Base-by-base conservation (phyloP, 2,113 vertebrate genomes). In the Panurus biarmicus region DNA sequence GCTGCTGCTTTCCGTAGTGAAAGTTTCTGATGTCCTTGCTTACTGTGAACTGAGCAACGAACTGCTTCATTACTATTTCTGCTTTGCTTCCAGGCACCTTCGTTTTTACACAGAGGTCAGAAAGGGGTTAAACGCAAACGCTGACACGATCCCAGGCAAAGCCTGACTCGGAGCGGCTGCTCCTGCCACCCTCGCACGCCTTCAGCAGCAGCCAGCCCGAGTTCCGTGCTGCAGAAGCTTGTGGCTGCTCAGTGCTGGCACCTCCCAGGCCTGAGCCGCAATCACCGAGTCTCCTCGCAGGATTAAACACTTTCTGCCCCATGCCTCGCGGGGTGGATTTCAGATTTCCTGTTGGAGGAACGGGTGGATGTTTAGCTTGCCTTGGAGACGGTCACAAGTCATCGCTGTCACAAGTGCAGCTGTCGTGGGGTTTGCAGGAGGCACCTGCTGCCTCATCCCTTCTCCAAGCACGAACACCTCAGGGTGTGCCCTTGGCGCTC, bases 21-120 rank as follows among this genome's bases (percentile, higher is more conserved):
- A 95, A 89, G n/a, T 95, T 94, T 95, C 93, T 95, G 89, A 93
- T 96, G 93, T 80, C 90, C 89, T 97, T 94, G 81, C 85, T 93
- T 66, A 81, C 78, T 83, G 79, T 78, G 90, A 96, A 90, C 93
- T 84, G 85, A 90, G 91, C 84, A 95, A 85, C 72, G 88, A 94
- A 74, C 84, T 82, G 60, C 90, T 97, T 95, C 93, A 87, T 77
- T 90, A 57, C 44, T 76, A 9, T 87, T 94, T 93, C 86, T 87
- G 89, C 87, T 91, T 89, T 91, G 77, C 93, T 97, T 94, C 88
- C 79, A 70, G 88, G 85, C 85, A 80, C 74, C 79, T 90, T 75
- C 73, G 58, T 87, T 96, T 96, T 92, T 84, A 76, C 80, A 86
- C 29, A 22, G 35, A 16, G 76, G 83, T 93, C 90, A 48, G 82